A percentile compares a stretch with the other conserved stretches of the same genome.
Evolutionary conservation across 2,888 invertebrate species (phyloP).

Genomic region (Rambutsinella grinnellia): DNA sequence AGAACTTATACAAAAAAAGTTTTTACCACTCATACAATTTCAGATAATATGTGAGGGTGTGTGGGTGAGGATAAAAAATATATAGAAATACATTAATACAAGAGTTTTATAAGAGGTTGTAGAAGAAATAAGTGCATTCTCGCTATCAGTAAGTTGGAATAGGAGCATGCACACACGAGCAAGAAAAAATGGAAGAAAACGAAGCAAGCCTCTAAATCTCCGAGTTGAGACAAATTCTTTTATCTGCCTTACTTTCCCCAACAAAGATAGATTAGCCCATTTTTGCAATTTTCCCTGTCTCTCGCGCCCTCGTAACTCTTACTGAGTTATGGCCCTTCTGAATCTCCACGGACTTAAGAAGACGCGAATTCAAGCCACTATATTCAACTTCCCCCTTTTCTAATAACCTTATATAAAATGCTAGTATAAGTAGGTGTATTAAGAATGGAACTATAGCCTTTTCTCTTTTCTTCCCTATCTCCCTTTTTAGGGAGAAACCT

Average conservation of each 20-base stretch:
- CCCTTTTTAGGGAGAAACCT: conserved; percentile 28
- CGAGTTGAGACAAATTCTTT: conserved; percentile 67
- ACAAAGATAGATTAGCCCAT: conserved; percentile 91
- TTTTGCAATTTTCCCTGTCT: conserved; percentile 94
- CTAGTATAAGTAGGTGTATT: conserved; percentile 50
- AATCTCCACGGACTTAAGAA: conserved; percentile 67
- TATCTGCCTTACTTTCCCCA: conserved; percentile 71
- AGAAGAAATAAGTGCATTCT: no score
- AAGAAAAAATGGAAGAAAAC: conserved; percentile 41
- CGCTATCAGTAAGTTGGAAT: conserved; percentile 7
- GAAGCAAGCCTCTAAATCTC: conserved; percentile 65
- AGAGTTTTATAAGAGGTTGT: neutral
- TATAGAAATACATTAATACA: conserved; percentile 11
- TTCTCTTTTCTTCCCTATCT: conserved; percentile 14
- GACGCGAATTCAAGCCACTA: conserved; percentile 65
- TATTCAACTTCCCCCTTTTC: conserved; percentile 49
- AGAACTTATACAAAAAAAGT: conserved; percentile 28
- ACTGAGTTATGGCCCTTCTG: conserved; percentile 80
- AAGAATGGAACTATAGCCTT: conserved; percentile 10
- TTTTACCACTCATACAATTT: conserved; percentile 50
- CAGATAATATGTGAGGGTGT: conserved; percentile 21
- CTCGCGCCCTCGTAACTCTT: conserved; percentile 89
- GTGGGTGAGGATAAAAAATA: neutral
- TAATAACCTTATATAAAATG: no score
- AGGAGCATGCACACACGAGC: conserved; percentile 28